phyloP scores from a whole-genome alignment of 2,113 vertebrate genomes.

The Larimichthys polyactis region DNA sequence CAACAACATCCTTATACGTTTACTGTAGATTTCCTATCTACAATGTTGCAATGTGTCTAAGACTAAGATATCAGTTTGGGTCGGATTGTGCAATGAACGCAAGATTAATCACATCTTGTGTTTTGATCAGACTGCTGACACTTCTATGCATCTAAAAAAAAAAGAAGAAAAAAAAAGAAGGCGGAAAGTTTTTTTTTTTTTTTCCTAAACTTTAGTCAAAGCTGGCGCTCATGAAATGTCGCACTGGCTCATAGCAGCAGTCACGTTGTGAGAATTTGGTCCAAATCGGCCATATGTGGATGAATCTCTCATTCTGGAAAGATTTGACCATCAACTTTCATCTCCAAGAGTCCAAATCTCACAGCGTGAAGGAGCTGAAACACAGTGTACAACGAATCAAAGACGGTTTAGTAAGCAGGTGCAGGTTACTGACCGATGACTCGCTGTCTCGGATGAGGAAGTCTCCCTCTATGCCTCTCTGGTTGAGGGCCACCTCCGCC shows the following conservation, averaged over 20 bases:
- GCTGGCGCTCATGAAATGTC: background rate
- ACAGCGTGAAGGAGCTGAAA: no score
- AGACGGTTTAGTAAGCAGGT: background rate
- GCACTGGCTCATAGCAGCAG: background rate
- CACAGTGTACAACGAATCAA: background rate
- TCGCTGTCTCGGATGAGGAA: constrained; percentile 94
- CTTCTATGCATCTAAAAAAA: background rate
- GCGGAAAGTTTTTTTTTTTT: background rate
- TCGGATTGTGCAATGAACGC: background rate
- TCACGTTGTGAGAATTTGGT: background rate
- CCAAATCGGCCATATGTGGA: background rate
- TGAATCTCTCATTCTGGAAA: background rate
- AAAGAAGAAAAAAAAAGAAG: background rate
- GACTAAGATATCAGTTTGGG: background rate
- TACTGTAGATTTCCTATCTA: background rate
- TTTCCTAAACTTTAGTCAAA: background rate
- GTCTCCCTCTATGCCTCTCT: constrained; percentile 90
- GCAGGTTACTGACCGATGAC: constrained; percentile 89
- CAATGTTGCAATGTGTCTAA: background rate
- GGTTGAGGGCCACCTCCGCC: constrained; percentile 92
- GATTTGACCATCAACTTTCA: background rate
- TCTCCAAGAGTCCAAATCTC: background rate
- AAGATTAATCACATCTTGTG: background rate
- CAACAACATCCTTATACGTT: background rate
- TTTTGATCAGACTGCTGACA: background rate